Conservation (phyloP, 1,140 invertebrate genomes). For the Drosophila pseudoobscura region DNA sequence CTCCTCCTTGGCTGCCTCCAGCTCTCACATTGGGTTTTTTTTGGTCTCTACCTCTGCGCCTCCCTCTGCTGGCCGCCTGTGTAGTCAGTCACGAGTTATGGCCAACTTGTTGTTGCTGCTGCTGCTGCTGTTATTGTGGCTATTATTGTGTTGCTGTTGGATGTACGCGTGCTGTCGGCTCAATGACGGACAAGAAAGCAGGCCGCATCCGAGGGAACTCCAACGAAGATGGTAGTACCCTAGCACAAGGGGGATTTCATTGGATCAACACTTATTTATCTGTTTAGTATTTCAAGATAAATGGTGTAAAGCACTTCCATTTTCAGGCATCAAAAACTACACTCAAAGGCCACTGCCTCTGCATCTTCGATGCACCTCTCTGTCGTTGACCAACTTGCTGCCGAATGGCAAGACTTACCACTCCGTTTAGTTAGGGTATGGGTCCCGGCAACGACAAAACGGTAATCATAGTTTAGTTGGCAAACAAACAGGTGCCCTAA, state of each 20-base stretch:
- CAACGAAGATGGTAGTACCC: slow-evolving; percentile 9
- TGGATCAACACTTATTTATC: too few relatives aligned
- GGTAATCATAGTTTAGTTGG: slow-evolving; percentile 78
- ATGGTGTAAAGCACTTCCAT: too few relatives aligned
- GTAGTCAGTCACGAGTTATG: slow-evolving; percentile 58
- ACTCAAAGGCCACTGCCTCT: too few relatives aligned
- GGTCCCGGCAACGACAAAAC: slow-evolving; percentile 39
- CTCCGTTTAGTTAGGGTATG: slow-evolving; percentile 22
- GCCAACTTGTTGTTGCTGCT: slow-evolving; percentile 37
- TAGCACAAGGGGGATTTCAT: neutral
- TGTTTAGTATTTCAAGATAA: too few relatives aligned
- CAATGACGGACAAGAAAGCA: slow-evolving; percentile 49
- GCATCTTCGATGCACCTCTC: too few relatives aligned
- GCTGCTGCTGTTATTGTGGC: slow-evolving; percentile 3
- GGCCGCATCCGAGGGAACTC: slow-evolving; percentile 15
- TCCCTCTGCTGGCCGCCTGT: slow-evolving; percentile 28
- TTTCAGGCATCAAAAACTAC: too few relatives aligned
- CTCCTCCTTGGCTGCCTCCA: neutral
- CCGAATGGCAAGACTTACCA: neutral
- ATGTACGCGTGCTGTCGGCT: slow-evolving; percentile 51
- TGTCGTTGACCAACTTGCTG: too few relatives aligned
- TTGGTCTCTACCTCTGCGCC: slow-evolving; percentile 22
- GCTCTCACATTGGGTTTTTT: slow-evolving; percentile 31
- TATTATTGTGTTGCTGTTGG: slow-evolving; percentile 14
- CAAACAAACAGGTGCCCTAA: slow-evolving; percentile 78